These are phyloP conservation scores for Daptonema setosum DNA, from an alignment of 2,888 invertebrate species.

Conservation along the genomic window DNA sequence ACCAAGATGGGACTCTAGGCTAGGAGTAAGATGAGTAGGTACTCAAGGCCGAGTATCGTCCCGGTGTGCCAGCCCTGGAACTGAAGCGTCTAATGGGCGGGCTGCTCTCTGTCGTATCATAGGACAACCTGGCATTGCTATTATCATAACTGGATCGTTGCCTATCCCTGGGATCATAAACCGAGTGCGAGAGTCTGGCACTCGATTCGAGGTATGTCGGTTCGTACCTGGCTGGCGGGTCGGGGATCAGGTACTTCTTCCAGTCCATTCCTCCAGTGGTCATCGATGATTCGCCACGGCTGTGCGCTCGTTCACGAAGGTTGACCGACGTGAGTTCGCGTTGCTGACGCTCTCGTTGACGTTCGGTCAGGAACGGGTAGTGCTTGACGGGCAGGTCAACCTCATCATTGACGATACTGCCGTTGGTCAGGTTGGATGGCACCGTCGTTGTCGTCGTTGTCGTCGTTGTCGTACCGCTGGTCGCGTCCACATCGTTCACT, in stretches of 20 bases:
- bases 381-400: neutral
- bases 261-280: neutral
- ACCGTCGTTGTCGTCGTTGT: conserved; percentile 6
- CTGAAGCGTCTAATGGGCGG: conserved; percentile 10
- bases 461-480: neutral
- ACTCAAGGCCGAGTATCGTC: no score
- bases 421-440: conserved; percentile 2
- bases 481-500: conserved; percentile 3
- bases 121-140: neutral
- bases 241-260: conserved; percentile 7
- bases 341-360: neutral
- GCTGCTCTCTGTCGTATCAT: conserved; percentile 5
- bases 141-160: neutral
- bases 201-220: no score
- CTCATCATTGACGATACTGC: no score
- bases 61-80: conserved; percentile 3
- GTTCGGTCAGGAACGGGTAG: neutral
- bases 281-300: neutral
- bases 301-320: neutral
- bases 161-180: no score
- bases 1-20: no score
- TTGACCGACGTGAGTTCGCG: neutral
- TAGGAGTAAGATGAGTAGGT: no score
- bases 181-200: no score
- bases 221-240: no score